Base-by-base conservation (phyloP, 2,113 vertebrate genomes). In the Phalacrocorax pelagicus region DNA sequence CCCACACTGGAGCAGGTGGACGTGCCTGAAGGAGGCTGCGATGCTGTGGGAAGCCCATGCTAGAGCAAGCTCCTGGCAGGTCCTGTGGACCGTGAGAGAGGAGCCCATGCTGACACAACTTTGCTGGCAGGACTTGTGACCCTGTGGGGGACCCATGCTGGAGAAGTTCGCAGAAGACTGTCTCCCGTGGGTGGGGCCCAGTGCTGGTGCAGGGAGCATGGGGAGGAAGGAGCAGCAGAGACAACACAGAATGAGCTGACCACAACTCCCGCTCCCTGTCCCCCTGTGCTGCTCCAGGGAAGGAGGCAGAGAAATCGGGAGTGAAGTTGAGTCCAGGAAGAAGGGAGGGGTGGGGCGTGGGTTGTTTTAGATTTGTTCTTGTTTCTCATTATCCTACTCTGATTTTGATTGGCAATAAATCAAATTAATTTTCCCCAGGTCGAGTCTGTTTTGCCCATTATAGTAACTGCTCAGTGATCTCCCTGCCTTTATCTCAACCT, bases 181-280 rank as follows among this genome's bases (percentile, higher is more conserved):
- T 46, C 38, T 71, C 36, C 32, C 11, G 1, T 24, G 24, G 36
- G 16, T 11, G 34, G 18, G 17, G 38, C 32, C 34, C 8, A 23
- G n/a, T 1, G 2, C 3, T 15, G 22, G 46, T 19, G 23, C 18
- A 29, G 29, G 11, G 17, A 51, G 18, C 0, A 2, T 21, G 51
- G 74, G 15, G 38, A 78, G n/a, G 88, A 51, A 88, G 36, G 24
- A 79, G 21, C 12, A 3, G 58, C 52, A 59, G 38, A 80, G 27
- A 62, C 6, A 58, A 12, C 0, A 0, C 4, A 7, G 20, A 21
- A 58, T 17, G 34, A 85, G 6, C 18, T 62, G 47, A 46, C 62
- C 6, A 1, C 49, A 88, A 54, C 14, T 7, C 8, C 17, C n/a
- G 49, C 10, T 69, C 27, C 42, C 29, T 1, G 2, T 67, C 9